Conservation (phyloP, 2,797 vertebrate genomes). For the Oreortyx pictus region DNA sequence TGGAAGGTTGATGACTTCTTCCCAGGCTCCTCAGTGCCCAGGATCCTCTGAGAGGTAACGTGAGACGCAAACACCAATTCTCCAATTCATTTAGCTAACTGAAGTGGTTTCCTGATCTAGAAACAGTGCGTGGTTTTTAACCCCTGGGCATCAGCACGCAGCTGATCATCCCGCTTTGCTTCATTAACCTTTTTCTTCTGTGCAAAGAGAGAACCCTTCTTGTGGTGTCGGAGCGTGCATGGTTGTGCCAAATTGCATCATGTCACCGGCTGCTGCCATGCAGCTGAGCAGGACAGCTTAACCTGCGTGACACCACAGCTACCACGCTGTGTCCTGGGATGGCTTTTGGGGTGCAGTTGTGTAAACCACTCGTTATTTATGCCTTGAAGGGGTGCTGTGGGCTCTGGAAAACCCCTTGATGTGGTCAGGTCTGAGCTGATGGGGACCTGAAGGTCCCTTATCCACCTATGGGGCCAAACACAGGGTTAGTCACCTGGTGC, state of each 20-base stretch:
- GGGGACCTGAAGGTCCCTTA: background rate
- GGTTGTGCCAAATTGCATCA: rapidly evolving
- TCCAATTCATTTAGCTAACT: background rate
- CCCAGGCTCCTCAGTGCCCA: background rate
- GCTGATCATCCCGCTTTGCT: background rate
- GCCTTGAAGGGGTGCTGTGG: background rate
- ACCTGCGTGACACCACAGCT: background rate
- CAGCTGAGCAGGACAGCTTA: background rate
- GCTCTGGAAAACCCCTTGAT: background rate
- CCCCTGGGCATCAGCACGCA: background rate
- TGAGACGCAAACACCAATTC: background rate
- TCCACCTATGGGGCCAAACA: background rate
- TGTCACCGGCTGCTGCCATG: background rate
- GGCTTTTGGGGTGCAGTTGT: background rate
- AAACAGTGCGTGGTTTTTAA: background rate
- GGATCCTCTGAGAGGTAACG: background rate
- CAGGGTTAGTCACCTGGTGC: background rate
- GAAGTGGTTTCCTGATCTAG: background rate
- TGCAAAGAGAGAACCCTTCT: background rate
- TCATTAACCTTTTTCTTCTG: background rate
- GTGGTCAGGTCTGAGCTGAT: rapidly evolving
- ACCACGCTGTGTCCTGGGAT: rapidly evolving
- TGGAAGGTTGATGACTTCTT: background rate
- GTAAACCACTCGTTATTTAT: background rate
- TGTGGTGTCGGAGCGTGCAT: rapidly evolving